These are phyloP conservation scores for Corythaixoides concolor DNA, from an alignment of 2,113 vertebrate genomes.

Conservation along the genomic window DNA sequence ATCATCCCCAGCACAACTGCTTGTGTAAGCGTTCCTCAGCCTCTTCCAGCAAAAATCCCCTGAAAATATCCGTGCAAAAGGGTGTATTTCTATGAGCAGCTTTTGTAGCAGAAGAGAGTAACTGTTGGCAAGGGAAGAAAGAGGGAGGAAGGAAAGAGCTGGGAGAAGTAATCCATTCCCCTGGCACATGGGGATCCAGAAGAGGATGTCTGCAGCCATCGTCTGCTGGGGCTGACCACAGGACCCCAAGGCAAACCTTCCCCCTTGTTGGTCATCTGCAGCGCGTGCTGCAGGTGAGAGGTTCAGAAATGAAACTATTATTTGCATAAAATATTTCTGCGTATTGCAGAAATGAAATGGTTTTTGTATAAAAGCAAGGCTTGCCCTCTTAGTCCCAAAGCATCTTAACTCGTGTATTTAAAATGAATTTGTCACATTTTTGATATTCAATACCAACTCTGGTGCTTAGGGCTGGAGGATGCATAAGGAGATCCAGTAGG, in stretches of 20 bases:
- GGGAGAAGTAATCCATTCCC: background rate
- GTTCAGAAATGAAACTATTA: background rate
- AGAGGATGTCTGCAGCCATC: background rate
- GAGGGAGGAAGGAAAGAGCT: background rate
- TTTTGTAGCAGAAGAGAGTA: background rate
- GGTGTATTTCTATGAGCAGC: background rate
- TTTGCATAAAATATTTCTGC: background rate
- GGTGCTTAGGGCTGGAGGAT: background rate
- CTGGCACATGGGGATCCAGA: background rate
- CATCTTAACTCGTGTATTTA: background rate
- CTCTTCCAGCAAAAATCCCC: background rate
- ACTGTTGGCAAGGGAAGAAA: background rate
- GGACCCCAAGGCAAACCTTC: background rate
- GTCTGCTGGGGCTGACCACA: background rate
- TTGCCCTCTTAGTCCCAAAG: background rate
- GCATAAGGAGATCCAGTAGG: background rate
- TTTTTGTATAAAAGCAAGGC: background rate
- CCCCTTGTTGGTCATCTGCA: accelerated
- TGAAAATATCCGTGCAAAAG: background rate
- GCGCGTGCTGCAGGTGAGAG: background rate
- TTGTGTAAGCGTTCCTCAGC: background rate
- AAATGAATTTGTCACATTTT: background rate
- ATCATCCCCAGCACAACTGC: background rate
- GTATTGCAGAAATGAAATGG: background rate
- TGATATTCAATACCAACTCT: background rate